Conservation (phyloP, 37 sponge, comb jelly and placozoan genomes). For the Cladorhizidae sp. region DNA sequence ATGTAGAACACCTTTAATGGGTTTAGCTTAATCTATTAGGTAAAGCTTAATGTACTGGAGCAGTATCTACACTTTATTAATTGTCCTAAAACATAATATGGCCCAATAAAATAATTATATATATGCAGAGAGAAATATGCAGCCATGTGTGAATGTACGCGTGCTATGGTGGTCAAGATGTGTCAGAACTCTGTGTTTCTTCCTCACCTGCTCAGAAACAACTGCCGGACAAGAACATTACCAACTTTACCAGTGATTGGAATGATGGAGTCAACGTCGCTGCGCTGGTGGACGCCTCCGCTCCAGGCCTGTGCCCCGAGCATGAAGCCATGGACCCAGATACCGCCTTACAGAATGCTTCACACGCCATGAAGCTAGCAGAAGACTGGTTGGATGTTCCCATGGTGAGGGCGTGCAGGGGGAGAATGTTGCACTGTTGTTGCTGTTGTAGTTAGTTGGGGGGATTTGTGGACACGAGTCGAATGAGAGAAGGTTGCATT, state of each 20-base stretch:
- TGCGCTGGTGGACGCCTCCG: constrained; percentile 73
- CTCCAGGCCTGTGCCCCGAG: constrained; percentile 59
- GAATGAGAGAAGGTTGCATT: too few relatives aligned
- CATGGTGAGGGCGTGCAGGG: constrained; percentile 33
- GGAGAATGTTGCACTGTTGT: not conserved
- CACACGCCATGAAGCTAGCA: constrained; percentile 68
- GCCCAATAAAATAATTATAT: too few relatives aligned
- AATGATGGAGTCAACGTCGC: constrained; percentile 67
- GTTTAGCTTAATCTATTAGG: too few relatives aligned
- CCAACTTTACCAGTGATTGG: constrained; percentile 84
- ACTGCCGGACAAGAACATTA: constrained; percentile 68
- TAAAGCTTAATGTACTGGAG: too few relatives aligned
- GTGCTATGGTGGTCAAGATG: too few relatives aligned
- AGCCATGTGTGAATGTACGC: too few relatives aligned
- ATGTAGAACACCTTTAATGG: too few relatives aligned
- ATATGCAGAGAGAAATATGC: too few relatives aligned
- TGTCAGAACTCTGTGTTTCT: too few relatives aligned
- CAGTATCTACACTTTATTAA: too few relatives aligned
- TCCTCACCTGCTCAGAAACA: constrained; percentile 21
- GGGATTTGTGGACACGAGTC: too few relatives aligned
- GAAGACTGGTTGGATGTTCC: constrained; percentile 76
- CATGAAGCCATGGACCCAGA: constrained; percentile 53
- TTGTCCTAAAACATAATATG: too few relatives aligned
- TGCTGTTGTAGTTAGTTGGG: not conserved
- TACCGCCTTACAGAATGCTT: constrained; percentile 60